These are phyloP conservation scores for Lacerta viridis DNA, from an alignment of 2,797 vertebrate genomes.

Conservation along the genomic window DNA sequence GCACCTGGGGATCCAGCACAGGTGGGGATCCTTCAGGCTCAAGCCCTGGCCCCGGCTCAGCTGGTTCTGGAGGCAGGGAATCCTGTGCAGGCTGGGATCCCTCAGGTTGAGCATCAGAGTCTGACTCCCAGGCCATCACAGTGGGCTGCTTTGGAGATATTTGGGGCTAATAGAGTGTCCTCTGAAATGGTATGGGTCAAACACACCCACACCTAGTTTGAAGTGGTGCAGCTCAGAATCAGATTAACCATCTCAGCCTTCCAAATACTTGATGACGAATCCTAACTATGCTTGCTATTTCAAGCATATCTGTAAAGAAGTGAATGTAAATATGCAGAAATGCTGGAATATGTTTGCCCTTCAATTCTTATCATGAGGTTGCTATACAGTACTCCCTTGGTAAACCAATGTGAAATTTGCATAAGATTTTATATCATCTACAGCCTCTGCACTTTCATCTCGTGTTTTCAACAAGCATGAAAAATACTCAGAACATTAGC, in stretches of 20 bases:
- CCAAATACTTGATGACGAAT: slow-evolving; percentile 6
- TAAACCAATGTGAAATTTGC: background rate
- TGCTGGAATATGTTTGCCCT: background rate
- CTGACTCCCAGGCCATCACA: no score
- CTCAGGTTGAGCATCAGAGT: no score
- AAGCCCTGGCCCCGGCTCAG: no score
- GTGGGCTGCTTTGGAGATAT: no score
- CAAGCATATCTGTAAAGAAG: background rate
- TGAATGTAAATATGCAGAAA: slow-evolving; percentile 16
- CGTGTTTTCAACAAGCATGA: background rate
- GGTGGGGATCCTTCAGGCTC: no score
- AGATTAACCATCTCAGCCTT: background rate
- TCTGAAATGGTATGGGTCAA: no score
- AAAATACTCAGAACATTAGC: background rate
- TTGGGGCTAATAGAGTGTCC: no score
- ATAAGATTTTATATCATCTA: background rate
- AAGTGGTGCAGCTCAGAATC: no score
- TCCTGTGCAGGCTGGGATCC: no score
- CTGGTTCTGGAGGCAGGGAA: no score
- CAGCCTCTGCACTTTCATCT: background rate
- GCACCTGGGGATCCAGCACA: no score
- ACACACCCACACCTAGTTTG: no score
- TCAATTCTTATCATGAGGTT: fast-evolving
- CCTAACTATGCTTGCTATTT: background rate
- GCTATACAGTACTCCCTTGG: background rate